Percentiles rank a stretch among this genome's conserved stretches.
phyloP scores from a whole-genome alignment of 2,888 invertebrate species.

The Flabesymbios commensalis region DNA sequence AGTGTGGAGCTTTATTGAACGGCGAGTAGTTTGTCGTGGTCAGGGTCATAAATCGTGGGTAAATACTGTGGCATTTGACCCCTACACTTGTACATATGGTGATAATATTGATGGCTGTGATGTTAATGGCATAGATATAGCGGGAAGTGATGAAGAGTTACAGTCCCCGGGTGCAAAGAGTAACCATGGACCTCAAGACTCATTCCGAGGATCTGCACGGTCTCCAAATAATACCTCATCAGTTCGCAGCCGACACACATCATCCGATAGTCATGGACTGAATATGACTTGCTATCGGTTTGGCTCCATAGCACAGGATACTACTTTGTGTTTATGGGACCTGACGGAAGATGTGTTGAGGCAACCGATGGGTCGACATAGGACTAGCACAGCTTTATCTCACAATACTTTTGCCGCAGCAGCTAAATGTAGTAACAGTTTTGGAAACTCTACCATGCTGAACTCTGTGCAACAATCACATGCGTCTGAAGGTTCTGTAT shows the following conservation, averaged over 20 bases:
- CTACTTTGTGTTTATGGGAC: conserved; percentile 97
- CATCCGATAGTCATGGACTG: conserved; percentile 21
- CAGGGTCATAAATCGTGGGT: conserved; percentile 99
- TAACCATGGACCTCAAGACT: conserved; percentile 20
- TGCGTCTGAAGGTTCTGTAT: too few species aligned
- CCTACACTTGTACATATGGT: conserved; percentile 68
- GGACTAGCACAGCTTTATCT: conserved; percentile 56
- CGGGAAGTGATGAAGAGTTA: conserved; percentile 55
- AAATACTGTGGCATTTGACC: conserved; percentile 85
- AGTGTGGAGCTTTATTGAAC: conserved; percentile 91
- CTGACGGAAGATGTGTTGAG: conserved; percentile 91
- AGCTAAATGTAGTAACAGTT: too few species aligned
- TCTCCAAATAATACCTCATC: conserved; percentile 29
- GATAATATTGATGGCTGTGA: conserved; percentile 54
- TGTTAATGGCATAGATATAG: conserved; percentile 63
- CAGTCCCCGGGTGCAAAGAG: background rate
- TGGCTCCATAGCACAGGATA: conserved; percentile 96
- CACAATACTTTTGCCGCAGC: too few species aligned
- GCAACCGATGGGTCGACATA: conserved; percentile 67
- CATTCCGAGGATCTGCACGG: conserved; percentile 24
- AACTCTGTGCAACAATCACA: too few species aligned
- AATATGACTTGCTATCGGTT: conserved; percentile 75
- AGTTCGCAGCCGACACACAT: conserved; percentile 17
- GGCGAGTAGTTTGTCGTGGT: conserved; percentile 93
- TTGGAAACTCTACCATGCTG: too few species aligned